Percentiles rank a stretch among this genome's conserved stretches.
phyloP scores from a whole-genome alignment of 2,888 invertebrate genomes.

The Meganola albula region DNA sequence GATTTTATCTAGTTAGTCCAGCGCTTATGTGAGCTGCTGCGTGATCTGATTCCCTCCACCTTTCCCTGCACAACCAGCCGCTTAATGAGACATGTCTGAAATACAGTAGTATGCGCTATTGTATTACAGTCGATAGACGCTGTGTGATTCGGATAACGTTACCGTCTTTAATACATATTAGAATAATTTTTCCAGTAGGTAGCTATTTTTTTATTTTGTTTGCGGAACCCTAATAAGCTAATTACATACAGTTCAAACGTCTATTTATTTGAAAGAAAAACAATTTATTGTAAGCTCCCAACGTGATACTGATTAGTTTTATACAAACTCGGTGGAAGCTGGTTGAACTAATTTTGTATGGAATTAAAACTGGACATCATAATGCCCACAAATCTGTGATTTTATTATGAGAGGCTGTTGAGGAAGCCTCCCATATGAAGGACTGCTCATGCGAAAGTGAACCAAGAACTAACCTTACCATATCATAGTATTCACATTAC shows the following conservation, averaged over 20 bases:
- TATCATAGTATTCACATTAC: too few species aligned
- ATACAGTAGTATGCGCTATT: too few species aligned
- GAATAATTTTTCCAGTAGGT: too few species aligned
- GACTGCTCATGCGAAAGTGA: slow-evolving; percentile 32
- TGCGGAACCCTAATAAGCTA: slow-evolving; percentile 14
- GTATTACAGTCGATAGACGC: too few species aligned
- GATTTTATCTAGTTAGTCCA: too few species aligned
- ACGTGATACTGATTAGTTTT: slow-evolving; percentile 50
- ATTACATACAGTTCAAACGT: slow-evolving; percentile 6
- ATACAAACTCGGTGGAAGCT: slow-evolving; percentile 47
- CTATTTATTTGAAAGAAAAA: slow-evolving; percentile 36
- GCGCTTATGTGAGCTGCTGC: too few species aligned
- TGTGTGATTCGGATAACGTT: too few species aligned
- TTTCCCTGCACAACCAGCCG: too few species aligned
- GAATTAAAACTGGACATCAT: slow-evolving; percentile 52
- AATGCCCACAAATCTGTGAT: slow-evolving; percentile 58
- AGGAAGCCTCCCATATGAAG: slow-evolving; percentile 50
- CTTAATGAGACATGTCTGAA: too few species aligned
- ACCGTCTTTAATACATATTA: too few species aligned
- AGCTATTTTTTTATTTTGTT: background rate
- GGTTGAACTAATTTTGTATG: slow-evolving; percentile 54
- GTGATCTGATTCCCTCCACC: too few species aligned
- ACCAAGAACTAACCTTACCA: too few species aligned
- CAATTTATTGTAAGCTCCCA: slow-evolving; percentile 49
- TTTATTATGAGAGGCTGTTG: slow-evolving; percentile 60